Evolutionary conservation across 2,113 vertebrate genomes (phyloP), one percentile per base, ranked within the genome.

Genomic region (Microcebus griseorufus): DNA sequence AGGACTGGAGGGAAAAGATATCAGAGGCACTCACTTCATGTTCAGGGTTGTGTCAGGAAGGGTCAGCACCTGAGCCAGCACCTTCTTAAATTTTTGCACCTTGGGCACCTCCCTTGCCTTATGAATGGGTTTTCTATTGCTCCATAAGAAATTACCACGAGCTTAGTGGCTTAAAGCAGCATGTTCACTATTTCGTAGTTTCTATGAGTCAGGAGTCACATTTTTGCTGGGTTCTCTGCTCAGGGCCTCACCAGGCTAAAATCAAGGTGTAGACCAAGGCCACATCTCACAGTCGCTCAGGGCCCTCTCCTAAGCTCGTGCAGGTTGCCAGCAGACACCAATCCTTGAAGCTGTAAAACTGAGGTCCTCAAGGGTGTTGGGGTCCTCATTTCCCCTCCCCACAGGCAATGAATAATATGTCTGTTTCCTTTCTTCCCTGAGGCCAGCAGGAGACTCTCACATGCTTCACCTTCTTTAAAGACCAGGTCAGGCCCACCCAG

Each of bases 21-120:
- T 5, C 1, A 22, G 22, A 51, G 13, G 6, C 0, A 0, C 10
- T 5, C 45, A 45, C 8, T 45, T 45, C 17, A 9, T 6, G 8
- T 18, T 48, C 29, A 8, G 8, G 8, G 32, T 5, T 4, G 2
- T 9, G 48, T 39, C 22, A 45, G 0, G n/a, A 22, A 22, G 37
- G 11, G 12, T 11, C 1, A 5, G 25, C 11, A 6, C 42, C 27
- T 2, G 5, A 51, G 37, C 0, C 1, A 27, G 2, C n/a, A 32
- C 29, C 13, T 25, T 67, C 55, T 55, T 11, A 78, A 18, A n/a
- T 2, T 4, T 79, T 14, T 37, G 23, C 9, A 2, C 23, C 55
- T 6, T 2, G 18, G 42, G 55, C n/a, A 58, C 73, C n/a, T 75
- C 64, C 45, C 34, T 53, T 22, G 75, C 27, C 75, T 75, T 58